A percentile compares a stretch with the other conserved stretches of the same genome.
Conservation (phyloP, 1,140 invertebrate genomes). For the Yoshiicerus persimilis region DNA sequence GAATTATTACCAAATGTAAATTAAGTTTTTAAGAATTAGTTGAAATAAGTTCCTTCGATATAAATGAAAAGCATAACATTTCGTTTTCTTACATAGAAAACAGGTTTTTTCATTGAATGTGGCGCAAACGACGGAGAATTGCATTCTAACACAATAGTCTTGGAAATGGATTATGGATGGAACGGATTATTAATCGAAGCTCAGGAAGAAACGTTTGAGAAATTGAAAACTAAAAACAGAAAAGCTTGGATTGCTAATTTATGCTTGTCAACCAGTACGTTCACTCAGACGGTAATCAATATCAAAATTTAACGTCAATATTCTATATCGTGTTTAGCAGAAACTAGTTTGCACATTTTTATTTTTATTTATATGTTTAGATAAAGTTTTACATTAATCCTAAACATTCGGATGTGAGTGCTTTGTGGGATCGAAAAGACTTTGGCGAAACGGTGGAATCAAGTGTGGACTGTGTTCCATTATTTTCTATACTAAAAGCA, state of each 20-base stretch:
- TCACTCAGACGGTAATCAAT: conserved; percentile 52
- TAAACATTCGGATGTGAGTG: conserved; percentile 38
- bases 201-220: conserved; percentile 53
- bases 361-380: not conserved
- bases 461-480: conserved; percentile 58
- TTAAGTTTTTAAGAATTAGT: too few relatives aligned
- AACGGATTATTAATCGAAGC: conserved; percentile 59
- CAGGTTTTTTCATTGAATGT: conserved; percentile 54
- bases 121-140: conserved; percentile 53
- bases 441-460: conserved; percentile 42
- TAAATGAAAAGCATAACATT: not conserved
- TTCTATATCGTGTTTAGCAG: too few relatives aligned
- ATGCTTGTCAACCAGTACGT: conserved; percentile 55
- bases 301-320: too few relatives aligned
- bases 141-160: conserved; percentile 52
- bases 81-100: not conserved
- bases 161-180: conserved; percentile 52
- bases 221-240: conserved; percentile 50
- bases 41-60: not conserved
- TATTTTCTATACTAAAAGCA: conserved; percentile 57
- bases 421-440: conserved; percentile 48
- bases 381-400: not conserved
- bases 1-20: not conserved
- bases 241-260: conserved; percentile 53
- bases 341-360: too few relatives aligned